A percentile compares a stretch with the other conserved stretches of the same genome.
Conservation (phyloP, 2,797 vertebrate species). For the Bufotes viridis region DNA sequence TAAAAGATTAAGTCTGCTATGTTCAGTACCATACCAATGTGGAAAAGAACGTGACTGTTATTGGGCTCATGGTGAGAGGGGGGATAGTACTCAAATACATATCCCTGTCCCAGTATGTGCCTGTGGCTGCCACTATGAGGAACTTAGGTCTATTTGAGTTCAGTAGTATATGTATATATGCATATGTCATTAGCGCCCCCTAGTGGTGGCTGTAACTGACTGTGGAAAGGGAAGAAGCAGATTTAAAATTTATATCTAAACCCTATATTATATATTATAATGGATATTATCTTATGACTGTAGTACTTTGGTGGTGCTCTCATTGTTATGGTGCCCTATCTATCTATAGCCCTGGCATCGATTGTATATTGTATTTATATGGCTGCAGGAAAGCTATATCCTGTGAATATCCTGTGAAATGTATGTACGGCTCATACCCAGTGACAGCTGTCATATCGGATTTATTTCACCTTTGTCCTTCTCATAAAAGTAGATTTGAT, state of each 20-base stretch:
- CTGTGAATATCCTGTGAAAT: background rate
- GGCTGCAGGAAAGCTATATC: background rate
- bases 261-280: no score
- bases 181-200: background rate
- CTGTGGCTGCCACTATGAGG: background rate
- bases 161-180: no score
- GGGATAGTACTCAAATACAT: background rate
- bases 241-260: background rate
- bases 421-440: background rate
- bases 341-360: background rate
- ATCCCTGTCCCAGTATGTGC: background rate
- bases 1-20: background rate
- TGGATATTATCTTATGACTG: no score
- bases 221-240: background rate
- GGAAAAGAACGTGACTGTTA: background rate
- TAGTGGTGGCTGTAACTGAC: background rate
- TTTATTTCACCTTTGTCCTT: constrained; percentile 24
- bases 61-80: background rate
- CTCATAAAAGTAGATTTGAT: constrained; percentile 7
- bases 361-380: background rate
- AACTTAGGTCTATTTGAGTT: background rate
- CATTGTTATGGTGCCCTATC: no score
- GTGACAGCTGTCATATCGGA: constrained; percentile 45
- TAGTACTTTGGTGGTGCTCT: background rate
- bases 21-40: background rate